These are phyloP conservation scores for Rhynchophorus ferrugineus DNA, from an alignment of 1,140 invertebrate species.

Conservation along the genomic window DNA sequence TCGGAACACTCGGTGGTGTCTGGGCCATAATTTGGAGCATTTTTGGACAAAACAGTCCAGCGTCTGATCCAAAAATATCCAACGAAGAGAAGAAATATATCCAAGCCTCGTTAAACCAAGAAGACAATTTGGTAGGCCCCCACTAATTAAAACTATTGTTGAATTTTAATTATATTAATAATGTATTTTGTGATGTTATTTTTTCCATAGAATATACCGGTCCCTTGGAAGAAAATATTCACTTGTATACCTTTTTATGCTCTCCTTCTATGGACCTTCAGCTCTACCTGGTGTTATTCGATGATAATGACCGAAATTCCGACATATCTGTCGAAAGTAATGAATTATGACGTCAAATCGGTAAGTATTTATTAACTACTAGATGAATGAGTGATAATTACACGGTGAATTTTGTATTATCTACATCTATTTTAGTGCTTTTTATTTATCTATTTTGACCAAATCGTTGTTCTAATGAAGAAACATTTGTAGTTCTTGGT, in stretches of 20 bases:
- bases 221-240: constrained; percentile 19
- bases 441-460: no score
- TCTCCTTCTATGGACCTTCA: constrained; percentile 58
- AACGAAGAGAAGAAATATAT: constrained; percentile 56
- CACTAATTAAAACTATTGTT: not conserved
- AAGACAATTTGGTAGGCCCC: constrained; percentile 4
- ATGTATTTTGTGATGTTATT: not conserved
- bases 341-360: constrained; percentile 57
- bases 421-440: no score
- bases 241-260: constrained; percentile 11
- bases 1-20: constrained; percentile 55
- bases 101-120: constrained; percentile 35
- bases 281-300: constrained; percentile 88
- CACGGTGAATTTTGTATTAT: no score
- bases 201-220: constrained; percentile 10
- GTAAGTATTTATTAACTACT: constrained; percentile 53
- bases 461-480: no score
- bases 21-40: constrained; percentile 57
- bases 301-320: constrained; percentile 86
- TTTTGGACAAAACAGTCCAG: constrained; percentile 59
- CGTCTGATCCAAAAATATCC: constrained; percentile 50
- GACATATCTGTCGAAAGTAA: constrained; percentile 75
- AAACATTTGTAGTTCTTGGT: no score
- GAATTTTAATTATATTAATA: not conserved
- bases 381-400: no score